These are phyloP conservation scores for Lynx canadensis DNA, from an alignment of 2,113 vertebrate species.

Conservation along the genomic window DNA sequence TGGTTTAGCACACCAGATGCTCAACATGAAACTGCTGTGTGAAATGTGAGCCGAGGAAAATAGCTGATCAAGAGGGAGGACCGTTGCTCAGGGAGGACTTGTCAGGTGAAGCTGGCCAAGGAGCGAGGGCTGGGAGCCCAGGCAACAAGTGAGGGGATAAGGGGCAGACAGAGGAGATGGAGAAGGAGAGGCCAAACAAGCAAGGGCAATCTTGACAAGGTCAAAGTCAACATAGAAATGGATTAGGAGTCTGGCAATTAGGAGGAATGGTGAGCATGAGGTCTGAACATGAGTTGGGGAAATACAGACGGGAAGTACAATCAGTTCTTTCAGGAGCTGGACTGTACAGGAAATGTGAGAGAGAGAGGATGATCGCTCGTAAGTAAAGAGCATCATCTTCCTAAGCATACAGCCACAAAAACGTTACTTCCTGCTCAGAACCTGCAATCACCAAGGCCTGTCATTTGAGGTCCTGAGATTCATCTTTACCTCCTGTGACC, in stretches of 20 bases:
- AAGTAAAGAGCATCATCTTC: conserved; percentile 1
- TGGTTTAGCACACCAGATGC: neutral
- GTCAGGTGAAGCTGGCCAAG: neutral
- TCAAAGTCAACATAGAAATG: neutral
- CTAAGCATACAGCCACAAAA: neutral
- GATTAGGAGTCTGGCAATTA: neutral
- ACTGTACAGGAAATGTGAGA: neutral
- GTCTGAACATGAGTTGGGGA: neutral
- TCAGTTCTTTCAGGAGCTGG: neutral
- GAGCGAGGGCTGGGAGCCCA: neutral
- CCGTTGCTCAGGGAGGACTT: neutral
- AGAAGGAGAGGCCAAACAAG: neutral
- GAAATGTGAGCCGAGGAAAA: neutral
- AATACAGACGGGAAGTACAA: neutral
- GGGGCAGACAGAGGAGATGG: neutral
- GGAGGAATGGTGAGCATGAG: neutral
- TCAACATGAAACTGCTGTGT: neutral
- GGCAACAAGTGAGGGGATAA: neutral
- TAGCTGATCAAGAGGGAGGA: neutral
- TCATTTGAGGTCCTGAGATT: neutral
- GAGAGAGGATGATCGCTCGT: neutral
- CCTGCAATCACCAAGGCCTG: neutral
- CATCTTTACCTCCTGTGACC: neutral
- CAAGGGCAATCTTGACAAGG: neutral
- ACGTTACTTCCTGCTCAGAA: neutral